Evolutionary conservation across 1,140 invertebrate species (phyloP), one percentile per base, ranked within the genome.

Genomic region (Drosophila willistoni): DNA sequence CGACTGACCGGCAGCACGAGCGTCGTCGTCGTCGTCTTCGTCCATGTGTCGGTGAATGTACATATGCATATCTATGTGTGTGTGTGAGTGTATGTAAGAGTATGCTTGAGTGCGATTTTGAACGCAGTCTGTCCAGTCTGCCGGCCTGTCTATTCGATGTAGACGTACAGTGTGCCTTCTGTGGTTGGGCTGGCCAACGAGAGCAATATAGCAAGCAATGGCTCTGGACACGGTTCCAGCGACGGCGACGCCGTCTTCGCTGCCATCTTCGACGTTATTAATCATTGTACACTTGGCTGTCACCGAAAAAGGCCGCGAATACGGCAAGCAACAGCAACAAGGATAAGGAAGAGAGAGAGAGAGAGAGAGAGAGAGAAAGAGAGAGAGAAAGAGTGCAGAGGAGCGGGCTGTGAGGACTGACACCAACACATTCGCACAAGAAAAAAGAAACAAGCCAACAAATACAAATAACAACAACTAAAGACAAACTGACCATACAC

Each of bases 251-350:
- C 81, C 77, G 79, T 90, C 83, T 85, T 89, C 76, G 75, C 68
- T 71, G 73, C 81, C 74, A 81, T 85, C 86, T 91, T 91, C 76
- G 78, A 74, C 82, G 90, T 91, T 91, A 90, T 90, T 90, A 91
- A 91, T 91, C 90, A 91, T 91, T 91, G 84, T 85, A 81, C 90
- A 85, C 84, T 91, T 91, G 75, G 77, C 90, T 90, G 90, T 91
- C 90, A 81, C 72, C 85, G 77, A 81, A 91, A 91, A 82, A 80
- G 85, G 90, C 90, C 87, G 86, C 78, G 90, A 84, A 85, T 81
- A 83, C 79, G 80, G 73, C 81, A 77, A 59, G 73, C 76, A 66
- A 68, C 69, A 41, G 19, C 36, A 42, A 75, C 36, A 42, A 75
- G 62, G 17, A 36, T 65, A 54, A 67, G 62, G 51, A 66, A 63